These are phyloP conservation scores for Poecile montanus DNA, from an alignment of 2,797 vertebrate genomes.

Conservation along the genomic window DNA sequence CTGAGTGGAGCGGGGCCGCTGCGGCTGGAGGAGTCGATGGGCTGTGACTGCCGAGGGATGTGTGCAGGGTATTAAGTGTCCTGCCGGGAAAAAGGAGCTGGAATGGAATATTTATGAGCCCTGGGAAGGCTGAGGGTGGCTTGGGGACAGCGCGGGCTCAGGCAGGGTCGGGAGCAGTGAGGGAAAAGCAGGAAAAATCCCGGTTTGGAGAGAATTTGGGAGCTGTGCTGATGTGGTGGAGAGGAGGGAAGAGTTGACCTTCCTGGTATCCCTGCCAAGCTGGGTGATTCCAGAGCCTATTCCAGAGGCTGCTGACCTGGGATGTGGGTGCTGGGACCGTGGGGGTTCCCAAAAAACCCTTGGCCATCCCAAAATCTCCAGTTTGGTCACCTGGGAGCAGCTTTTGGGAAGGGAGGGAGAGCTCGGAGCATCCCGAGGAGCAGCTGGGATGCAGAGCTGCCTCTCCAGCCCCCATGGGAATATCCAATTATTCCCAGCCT, in stretches of 20 bases:
- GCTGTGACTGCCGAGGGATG: neutral
- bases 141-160: accelerated
- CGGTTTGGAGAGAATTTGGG: accelerated
- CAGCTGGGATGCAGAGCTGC: neutral
- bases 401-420: neutral
- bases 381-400: no score
- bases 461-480: accelerated
- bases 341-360: neutral
- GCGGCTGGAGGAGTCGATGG: neutral
- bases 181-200: neutral
- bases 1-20: neutral
- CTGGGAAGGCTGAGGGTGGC: neutral
- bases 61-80: neutral
- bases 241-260: neutral
- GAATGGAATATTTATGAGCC: neutral
- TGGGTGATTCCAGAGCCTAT: accelerated
- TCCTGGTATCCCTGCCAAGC: neutral
- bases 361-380: accelerated
- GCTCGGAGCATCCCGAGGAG: accelerated
- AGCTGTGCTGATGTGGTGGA: neutral
- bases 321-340: accelerated
- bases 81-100: accelerated
- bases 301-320: accelerated
- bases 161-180: neutral
- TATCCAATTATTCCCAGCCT: accelerated